Evolutionary conservation across 2,797 vertebrate species (phyloP), one percentile per base, ranked within the genome.

Genomic region (Craterocephalus amniculus): DNA sequence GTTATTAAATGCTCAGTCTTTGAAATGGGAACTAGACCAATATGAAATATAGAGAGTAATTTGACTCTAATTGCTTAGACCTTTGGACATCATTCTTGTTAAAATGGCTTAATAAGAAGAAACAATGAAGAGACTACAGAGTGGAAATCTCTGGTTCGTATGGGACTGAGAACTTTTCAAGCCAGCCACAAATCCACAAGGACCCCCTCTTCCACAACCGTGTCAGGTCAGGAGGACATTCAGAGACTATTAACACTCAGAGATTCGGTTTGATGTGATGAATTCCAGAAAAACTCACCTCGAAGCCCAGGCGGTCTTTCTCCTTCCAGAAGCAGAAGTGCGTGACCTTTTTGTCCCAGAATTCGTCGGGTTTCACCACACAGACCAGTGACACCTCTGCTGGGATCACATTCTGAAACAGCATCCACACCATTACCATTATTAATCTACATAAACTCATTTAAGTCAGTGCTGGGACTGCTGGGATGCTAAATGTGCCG

Each of bases 311-410:
- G 43, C 97, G 95, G 89, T 99, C 97, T 60, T 99, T 99, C 87
- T 99, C 98, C 92, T 99, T 99, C 98, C 98, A 99, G 92, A 99
- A 99, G 85, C 97, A 99, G 89, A 99, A 99, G 87, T 99, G 98
- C 0, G 98, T 99, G 83, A 99, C 97, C 88, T 99, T 99, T 92
- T 99, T 99, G 88, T 99, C 98, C 98, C 97, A 99, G 85, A 99
- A 99, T 89, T 99, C 97, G 91, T 99, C 98, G 8, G 98, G 98
- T 84, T 99, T 99, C 86, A 99, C 97, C 80, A 99, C 98, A 74
- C 98, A 99, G 81, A 99, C 97, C 85, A 99, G 93, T 13, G 97
- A 99, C 63, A 99, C 98, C 78, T 99, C 98, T 1, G 98, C 96
- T 29, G 98, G 98, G 91, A 99, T 98, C 87, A 99, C 98, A 6